These are phyloP conservation scores for Pundamilia nyererei DNA, from an alignment of 2,113 vertebrate genomes.

Conservation along the genomic window DNA sequence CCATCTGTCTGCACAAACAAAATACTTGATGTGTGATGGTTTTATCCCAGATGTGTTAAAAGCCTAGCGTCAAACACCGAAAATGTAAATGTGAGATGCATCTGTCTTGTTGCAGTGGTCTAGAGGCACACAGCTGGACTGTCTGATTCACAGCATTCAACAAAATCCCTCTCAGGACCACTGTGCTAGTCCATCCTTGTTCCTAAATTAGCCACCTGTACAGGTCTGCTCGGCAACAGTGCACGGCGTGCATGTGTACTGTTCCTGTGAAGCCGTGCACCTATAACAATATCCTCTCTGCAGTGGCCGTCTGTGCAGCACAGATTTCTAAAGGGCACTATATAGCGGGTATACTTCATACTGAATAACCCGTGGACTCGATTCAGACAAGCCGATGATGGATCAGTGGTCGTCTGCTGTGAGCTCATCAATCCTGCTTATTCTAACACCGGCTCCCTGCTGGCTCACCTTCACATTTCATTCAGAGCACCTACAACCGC, in stretches of 20 bases:
- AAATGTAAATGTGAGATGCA: constrained; percentile 17
- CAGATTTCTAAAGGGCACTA: constrained; percentile 35
- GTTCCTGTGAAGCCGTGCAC: not conserved
- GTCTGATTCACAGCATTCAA: constrained; percentile 14
- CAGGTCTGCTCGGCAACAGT: constrained; percentile 52
- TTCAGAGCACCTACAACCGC: constrained; percentile 34
- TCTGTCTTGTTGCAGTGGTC: constrained; percentile 25
- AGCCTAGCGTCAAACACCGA: not conserved
- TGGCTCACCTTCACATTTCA: constrained; percentile 57
- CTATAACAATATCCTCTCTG: constrained; percentile 17
- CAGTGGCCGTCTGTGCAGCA: constrained; percentile 16
- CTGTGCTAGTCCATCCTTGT: constrained; percentile 1
- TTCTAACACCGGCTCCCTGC: constrained; percentile 47
- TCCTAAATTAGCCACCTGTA: constrained; percentile 41
- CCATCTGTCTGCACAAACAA: not conserved
- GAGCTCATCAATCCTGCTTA: constrained; percentile 60
- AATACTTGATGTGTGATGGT: not conserved
- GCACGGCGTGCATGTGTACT: not conserved
- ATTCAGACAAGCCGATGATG: constrained; percentile 38
- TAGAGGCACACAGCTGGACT: constrained; percentile 40
- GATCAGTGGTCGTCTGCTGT: constrained; percentile 50
- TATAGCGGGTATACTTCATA: constrained; percentile 11
- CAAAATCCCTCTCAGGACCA: not conserved
- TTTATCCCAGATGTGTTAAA: constrained; percentile 37
- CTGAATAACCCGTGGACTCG: constrained; percentile 14